Base-by-base conservation (phyloP, 2,888 invertebrate genomes). In the Ferdinandea cuprea region DNA sequence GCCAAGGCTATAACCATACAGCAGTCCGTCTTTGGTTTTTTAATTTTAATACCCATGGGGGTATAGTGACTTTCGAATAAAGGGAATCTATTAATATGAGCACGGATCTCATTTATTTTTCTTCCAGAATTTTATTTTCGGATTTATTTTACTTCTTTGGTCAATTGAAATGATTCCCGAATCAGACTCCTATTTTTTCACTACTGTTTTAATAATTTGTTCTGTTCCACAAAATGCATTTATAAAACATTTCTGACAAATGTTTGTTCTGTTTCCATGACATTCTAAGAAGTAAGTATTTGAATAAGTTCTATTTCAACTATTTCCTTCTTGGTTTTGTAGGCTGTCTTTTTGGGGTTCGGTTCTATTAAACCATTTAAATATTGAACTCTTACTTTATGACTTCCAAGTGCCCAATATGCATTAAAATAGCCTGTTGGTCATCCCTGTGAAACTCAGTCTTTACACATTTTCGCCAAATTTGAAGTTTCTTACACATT, bases 201-300 rank as follows among this genome's bases (percentile, higher is more conserved):
- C 30, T 0, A 59, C 44, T 1, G 40, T 40, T 42, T 54, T 54
- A 19, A 54, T 54, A 32, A 54, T 19, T 35, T 54, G 35, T 15
- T 59, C 58, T 11, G 58, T 59, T 40, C 42, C 42, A 59, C 15
- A n/a, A 28, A 59, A 42, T 15, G 42, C 42, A n/a, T n/a, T n/a
- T n/a, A n/a, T n/a, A n/a, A n/a, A n/a, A 42, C 61, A 61, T 61
- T 61, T 61, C 35, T 46, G 61, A 61, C 46, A 61, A 61, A 46
- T 32, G n/a, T n/a, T 61, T n/a, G 19, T 46, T 32, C 37, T 65
- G 3, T 65, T 65, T 48, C n/a, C n/a, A n/a, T n/a, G n/a, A n/a
- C n/a, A 48, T 37, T 13, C 30, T 30, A 30, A 13, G 9, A 50
- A n/a, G 40, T 58, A 61, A 46, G 32, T 3, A 44, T 61, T 61